Evolutionary conservation across 2,797 vertebrate genomes (phyloP).

Genomic region (Miichthys miiuy): DNA sequence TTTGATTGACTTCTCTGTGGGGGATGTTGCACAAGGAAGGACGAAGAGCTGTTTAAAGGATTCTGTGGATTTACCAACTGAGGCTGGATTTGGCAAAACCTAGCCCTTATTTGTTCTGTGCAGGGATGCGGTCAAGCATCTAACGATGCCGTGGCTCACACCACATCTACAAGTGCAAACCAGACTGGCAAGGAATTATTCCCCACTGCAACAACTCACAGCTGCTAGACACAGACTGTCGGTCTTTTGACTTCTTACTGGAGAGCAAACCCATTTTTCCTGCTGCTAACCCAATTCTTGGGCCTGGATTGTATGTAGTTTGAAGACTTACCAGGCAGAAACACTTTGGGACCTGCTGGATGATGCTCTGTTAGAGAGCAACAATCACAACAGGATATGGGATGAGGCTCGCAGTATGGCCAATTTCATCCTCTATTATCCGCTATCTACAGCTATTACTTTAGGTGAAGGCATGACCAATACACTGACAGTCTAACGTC

Average conservation of each 20-base stretch:
- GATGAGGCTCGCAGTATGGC: not conserved
- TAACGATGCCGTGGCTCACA: not conserved
- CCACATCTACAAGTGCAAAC: not conserved
- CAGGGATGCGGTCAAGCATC: not conserved
- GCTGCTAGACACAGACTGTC: not conserved
- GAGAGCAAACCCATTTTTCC: not conserved
- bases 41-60: not conserved
- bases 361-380: slow-evolving; percentile 5
- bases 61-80: not conserved
- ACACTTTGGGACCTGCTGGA: not conserved
- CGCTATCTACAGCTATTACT: not conserved
- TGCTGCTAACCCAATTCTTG: not conserved
- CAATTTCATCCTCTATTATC: not conserved
- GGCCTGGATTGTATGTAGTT: slow-evolving; percentile 1
- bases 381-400: not conserved
- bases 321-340: not conserved
- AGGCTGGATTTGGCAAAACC: not conserved
- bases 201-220: not conserved
- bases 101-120: not conserved
- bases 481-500: not conserved
- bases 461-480: slow-evolving; percentile 5
- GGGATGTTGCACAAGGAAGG: not conserved
- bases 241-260: not conserved
- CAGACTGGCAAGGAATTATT: not conserved
- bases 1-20: not conserved